Evolutionary conservation across 2,888 invertebrate genomes (phyloP).

Genomic region (Melanophora roralis): DNA sequence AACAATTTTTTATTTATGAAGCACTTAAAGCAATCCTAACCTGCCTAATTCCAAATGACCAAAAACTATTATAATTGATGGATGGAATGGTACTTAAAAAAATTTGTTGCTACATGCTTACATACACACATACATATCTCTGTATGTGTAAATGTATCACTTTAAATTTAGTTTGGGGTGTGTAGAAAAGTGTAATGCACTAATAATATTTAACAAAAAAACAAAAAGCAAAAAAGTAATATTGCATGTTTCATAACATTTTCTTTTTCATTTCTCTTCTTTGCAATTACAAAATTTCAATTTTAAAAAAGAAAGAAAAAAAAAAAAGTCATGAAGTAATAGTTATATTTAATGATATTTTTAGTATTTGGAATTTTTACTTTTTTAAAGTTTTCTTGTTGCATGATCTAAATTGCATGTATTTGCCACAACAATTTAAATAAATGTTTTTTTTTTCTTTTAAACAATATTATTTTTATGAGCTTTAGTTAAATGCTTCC

Average conservation of each 20-base stretch:
- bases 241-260: conserved; percentile 37
- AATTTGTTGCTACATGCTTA: too few relatives aligned
- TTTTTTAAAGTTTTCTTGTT: conserved; percentile 8
- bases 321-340: background rate
- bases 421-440: conserved; percentile 11
- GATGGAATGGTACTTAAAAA: conserved; percentile 8
- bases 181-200: background rate
- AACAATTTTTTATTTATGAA: background rate
- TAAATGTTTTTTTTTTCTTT: conserved; percentile 1
- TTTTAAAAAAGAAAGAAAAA: background rate
- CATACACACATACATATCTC: too few relatives aligned
- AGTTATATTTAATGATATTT: background rate
- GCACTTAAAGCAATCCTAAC: conserved; percentile 22
- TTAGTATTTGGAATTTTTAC: conserved; percentile 29
- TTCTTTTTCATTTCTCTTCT: background rate
- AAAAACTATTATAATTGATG: conserved; percentile 5
- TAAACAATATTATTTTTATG: background rate
- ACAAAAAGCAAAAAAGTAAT: background rate
- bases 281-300: conserved; percentile 10
- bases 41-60: conserved; percentile 15
- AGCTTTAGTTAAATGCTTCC: conserved; percentile 38
- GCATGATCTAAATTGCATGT: conserved; percentile 57
- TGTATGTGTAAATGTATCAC: too few relatives aligned
- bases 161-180: background rate
- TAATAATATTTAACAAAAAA: background rate